These are phyloP conservation scores for Cirrhinus molitorella DNA, from an alignment of 2,797 vertebrate species.

Conservation along the genomic window DNA sequence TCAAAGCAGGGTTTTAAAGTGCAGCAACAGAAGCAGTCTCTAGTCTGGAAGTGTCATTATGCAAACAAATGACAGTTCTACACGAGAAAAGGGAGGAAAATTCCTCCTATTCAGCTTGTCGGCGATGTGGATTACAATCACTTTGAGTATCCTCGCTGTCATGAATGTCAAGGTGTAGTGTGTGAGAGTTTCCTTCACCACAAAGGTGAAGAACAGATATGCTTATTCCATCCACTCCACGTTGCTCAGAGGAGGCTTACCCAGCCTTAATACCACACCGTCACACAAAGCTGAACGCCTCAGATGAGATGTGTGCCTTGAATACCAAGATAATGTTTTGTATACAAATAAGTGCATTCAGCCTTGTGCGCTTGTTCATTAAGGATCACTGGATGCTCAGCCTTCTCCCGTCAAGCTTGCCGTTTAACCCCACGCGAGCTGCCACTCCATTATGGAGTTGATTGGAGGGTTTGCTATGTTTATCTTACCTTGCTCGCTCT, in stretches of 20 bases:
- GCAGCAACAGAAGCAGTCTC: conserved; percentile 17
- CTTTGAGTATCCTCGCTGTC: conserved; percentile 55
- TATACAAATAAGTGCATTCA: conserved; percentile 71
- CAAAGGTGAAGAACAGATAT: conserved; percentile 62
- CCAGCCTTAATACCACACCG: conserved; percentile 68
- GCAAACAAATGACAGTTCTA: conserved; percentile 37
- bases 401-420: conserved; percentile 63
- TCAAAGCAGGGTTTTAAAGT: conserved; percentile 36
- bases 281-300: conserved; percentile 73
- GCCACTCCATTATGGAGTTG: conserved; percentile 78
- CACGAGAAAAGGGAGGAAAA: conserved; percentile 43
- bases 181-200: conserved; percentile 54
- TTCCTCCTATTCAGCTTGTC: conserved; percentile 53
- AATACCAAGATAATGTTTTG: conserved; percentile 84
- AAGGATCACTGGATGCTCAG: conserved; percentile 75
- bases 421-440: conserved; percentile 77
- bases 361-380: conserved; percentile 79
- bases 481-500: conserved; percentile 76
- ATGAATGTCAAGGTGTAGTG: conserved; percentile 61
- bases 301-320: conserved; percentile 87
- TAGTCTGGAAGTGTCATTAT: conserved; percentile 43
- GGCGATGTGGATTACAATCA: conserved; percentile 53
- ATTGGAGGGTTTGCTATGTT: conserved; percentile 80
- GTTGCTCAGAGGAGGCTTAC: conserved; percentile 70
- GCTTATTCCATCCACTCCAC: conserved; percentile 77